Percentiles rank a stretch among this genome's conserved stretches.
Evolutionary conservation across 1,140 invertebrate genomes (phyloP).

Genomic region (Maniola jurtina): DNA sequence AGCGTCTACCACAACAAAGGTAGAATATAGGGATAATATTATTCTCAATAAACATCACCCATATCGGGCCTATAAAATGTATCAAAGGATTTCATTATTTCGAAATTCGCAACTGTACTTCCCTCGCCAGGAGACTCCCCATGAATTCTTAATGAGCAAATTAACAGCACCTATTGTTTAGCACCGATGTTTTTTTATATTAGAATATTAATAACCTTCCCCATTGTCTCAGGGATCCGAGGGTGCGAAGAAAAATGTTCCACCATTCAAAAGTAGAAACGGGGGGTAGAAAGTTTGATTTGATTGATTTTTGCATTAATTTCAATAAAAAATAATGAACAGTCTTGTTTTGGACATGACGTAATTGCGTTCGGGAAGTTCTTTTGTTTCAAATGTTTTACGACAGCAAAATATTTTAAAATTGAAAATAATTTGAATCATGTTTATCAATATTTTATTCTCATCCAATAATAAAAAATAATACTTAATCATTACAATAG

Average conservation of each 20-base stretch:
- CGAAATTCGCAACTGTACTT: slow-evolving; percentile 42
- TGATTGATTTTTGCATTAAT: slow-evolving; percentile 75
- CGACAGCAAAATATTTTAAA: neutral
- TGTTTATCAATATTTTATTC: neutral
- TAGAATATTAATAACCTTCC: slow-evolving; percentile 72
- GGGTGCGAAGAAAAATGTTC: slow-evolving; percentile 62
- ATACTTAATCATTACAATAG: no score
- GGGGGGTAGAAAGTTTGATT: slow-evolving; percentile 54
- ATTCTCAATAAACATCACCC: slow-evolving; percentile 23
- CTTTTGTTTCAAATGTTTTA: slow-evolving; percentile 1
- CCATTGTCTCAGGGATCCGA: slow-evolving; percentile 51
- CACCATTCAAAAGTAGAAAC: slow-evolving; percentile 45
- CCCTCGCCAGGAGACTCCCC: slow-evolving; percentile 43
- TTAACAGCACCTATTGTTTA: slow-evolving; percentile 77
- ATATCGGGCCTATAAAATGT: slow-evolving; percentile 43
- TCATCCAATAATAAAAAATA: neutral
- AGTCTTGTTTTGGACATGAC: slow-evolving; percentile 54
- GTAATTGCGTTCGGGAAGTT: slow-evolving; percentile 53
- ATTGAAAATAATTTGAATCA: slow-evolving; percentile 5
- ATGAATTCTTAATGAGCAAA: slow-evolving; percentile 75
- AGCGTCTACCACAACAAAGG: neutral
- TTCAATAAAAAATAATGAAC: slow-evolving; percentile 66
- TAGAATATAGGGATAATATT: slow-evolving; percentile 4
- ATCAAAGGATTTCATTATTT: slow-evolving; percentile 58
- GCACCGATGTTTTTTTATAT: slow-evolving; percentile 64